phyloP scores from a whole-genome alignment of 2,113 vertebrate species.

The Rhegmatorhina hoffmannsi region DNA sequence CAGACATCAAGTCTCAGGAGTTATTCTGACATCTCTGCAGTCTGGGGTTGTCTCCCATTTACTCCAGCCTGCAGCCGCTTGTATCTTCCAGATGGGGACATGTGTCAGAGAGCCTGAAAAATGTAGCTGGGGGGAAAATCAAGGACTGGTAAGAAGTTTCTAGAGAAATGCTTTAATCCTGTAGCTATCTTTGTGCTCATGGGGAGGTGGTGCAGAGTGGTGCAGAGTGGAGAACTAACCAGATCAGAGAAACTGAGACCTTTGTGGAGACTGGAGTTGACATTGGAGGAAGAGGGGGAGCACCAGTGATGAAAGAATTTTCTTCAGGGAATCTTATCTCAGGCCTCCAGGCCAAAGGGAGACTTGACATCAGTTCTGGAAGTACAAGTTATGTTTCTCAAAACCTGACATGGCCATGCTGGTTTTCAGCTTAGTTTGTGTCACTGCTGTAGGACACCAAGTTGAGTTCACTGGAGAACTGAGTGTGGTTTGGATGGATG shows the following conservation, averaged over 20 bases:
- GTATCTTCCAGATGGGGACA: not conserved
- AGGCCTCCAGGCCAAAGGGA: not conserved
- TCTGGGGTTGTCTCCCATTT: not conserved
- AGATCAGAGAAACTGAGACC: not conserved
- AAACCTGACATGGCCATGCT: not conserved
- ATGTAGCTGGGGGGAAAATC: not conserved
- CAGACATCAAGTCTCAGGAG: not conserved
- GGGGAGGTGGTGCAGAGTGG: not conserved
- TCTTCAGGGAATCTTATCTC: not conserved
- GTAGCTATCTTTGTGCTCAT: not conserved
- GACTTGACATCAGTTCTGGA: not conserved
- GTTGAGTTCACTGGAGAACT: not conserved
- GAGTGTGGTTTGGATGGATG: not conserved
- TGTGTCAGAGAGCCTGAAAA: not conserved
- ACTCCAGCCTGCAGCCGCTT: not conserved
- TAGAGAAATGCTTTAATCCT: not conserved
- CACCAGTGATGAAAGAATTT: not conserved
- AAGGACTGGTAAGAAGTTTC: not conserved
- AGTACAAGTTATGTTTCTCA: not conserved
- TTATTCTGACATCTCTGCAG: not conserved
- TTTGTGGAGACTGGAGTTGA: not conserved
- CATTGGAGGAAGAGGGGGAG: not conserved
- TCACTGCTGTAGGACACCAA: not conserved
- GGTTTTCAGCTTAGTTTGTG: not conserved
- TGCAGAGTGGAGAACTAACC: not conserved